phyloP scores from a whole-genome alignment of 2,113 vertebrate species.

The Macroglossus sobrinus region DNA sequence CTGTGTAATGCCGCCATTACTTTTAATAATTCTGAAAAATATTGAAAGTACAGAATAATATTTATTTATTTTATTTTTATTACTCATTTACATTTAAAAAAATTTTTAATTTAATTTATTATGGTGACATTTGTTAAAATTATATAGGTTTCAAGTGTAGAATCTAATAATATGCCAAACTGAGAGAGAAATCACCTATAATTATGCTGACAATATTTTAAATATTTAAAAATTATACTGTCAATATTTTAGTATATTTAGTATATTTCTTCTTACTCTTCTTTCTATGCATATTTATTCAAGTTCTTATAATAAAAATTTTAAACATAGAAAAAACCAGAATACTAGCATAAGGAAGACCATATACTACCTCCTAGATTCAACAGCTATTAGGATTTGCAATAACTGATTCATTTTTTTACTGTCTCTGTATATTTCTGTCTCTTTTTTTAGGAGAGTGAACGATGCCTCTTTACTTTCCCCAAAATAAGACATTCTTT shows the following conservation, averaged over 20 bases:
- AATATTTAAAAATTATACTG: no score
- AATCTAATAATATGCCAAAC: neutral
- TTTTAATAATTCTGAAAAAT: neutral
- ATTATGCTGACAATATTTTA: neutral
- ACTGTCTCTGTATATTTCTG: neutral
- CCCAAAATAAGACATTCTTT: neutral
- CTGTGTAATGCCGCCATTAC: neutral
- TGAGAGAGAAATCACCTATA: neutral
- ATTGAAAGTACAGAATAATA: neutral
- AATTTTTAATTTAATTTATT: neutral
- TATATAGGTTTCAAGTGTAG: no score
- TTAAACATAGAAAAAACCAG: neutral
- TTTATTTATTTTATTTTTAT: no score
- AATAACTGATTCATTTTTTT: neutral
- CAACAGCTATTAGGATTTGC: neutral
- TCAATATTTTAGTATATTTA: slow-evolving; percentile 2
- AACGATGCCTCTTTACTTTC: neutral
- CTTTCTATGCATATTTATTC: neutral
- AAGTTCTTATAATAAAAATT: neutral
- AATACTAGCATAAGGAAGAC: neutral
- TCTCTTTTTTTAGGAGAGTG: neutral
- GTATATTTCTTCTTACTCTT: neutral
- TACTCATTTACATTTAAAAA: neutral
- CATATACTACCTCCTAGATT: neutral
- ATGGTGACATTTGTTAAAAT: no score